Evolutionary conservation across 2,797 vertebrate species (phyloP).

Genomic region (Artibeus jamaicensis): DNA sequence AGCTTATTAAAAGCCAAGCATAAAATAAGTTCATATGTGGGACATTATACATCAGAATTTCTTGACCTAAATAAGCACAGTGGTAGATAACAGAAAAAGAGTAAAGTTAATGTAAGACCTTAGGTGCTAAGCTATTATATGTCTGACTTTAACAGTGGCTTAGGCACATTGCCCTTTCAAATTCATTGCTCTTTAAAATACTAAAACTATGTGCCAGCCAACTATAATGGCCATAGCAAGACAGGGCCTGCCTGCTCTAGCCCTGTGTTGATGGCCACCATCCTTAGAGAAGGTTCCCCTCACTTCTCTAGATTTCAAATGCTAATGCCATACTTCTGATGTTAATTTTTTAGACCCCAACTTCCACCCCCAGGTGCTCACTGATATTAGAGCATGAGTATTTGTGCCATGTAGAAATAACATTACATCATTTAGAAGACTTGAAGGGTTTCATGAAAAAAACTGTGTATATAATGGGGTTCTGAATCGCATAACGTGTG

Average conservation of each 20-base stretch:
- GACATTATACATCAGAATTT: neutral
- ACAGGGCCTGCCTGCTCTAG: rapidly evolving
- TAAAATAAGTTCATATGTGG: neutral
- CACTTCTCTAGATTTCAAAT: neutral
- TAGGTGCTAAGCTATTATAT: neutral
- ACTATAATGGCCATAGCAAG: neutral
- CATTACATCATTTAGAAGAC: neutral
- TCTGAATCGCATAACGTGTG: neutral
- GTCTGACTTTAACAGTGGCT: neutral
- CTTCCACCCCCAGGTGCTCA: neutral
- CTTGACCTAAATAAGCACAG: neutral
- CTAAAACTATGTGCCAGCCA: neutral
- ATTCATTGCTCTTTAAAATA: neutral
- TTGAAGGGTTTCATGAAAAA: neutral
- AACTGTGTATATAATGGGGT: neutral
- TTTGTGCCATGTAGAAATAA: neutral
- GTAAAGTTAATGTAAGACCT: neutral
- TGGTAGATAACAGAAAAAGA: neutral
- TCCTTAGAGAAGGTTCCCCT: neutral
- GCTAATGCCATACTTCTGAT: neutral
- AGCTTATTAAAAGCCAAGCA: neutral
- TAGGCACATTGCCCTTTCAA: neutral
- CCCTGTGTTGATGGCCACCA: neutral
- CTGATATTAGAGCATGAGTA: neutral
- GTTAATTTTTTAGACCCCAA: neutral